These are phyloP conservation scores for Menura novaehollandiae DNA, from an alignment of 2,113 vertebrate genomes.

Conservation along the genomic window DNA sequence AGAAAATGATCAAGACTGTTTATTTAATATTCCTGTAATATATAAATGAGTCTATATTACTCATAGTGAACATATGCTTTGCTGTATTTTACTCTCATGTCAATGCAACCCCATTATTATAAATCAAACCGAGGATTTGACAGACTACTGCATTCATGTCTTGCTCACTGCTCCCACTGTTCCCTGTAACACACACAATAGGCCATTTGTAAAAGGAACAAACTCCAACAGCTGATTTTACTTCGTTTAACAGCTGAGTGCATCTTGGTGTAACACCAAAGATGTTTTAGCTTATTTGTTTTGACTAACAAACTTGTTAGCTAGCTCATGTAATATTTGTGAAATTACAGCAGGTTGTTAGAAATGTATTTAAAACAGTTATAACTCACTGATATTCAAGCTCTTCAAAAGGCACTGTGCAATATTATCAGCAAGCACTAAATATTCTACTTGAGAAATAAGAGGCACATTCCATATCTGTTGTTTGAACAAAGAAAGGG, in stretches of 20 bases:
- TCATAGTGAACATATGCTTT: constrained; percentile 1
- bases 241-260: neutral
- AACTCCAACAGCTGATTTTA: neutral
- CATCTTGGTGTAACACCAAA: neutral
- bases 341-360: neutral
- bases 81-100: constrained; percentile 23
- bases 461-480: constrained; percentile 8
- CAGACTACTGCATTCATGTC: neutral
- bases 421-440: neutral
- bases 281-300: neutral
- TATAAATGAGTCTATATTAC: neutral
- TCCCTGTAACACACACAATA: neutral
- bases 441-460: neutral
- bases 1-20: neutral
- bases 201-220: neutral
- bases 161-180: neutral
- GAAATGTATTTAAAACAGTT: neutral
- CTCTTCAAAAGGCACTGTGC: neutral
- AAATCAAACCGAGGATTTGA: neutral
- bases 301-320: neutral
- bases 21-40: neutral
- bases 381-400: neutral
- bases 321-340: neutral
- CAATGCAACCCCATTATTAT: constrained; percentile 20
- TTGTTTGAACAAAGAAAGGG: neutral